Evolutionary conservation across 2,113 vertebrate genomes (phyloP).

Genomic region (Chaetops frenatus): DNA sequence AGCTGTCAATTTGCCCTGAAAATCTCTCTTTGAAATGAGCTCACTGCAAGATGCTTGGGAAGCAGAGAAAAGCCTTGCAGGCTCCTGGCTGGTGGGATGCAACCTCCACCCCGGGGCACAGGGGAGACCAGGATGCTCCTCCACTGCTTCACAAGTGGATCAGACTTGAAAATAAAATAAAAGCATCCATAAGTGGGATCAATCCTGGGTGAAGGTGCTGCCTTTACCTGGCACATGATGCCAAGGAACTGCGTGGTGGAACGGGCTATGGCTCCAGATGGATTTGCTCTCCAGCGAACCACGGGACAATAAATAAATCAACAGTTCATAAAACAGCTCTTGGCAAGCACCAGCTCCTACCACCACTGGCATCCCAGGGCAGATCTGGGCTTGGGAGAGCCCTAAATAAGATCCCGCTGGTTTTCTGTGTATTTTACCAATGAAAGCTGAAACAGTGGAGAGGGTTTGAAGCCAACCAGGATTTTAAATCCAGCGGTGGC

Average conservation of each 20-base stretch:
- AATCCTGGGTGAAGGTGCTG: background rate
- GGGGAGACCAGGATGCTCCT: background rate
- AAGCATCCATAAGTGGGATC: background rate
- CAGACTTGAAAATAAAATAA: background rate
- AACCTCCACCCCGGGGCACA: fast-evolving
- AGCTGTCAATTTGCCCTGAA: constrained; percentile 23
- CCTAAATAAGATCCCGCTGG: background rate
- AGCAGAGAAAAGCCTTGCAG: background rate
- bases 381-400: background rate
- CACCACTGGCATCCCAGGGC: background rate
- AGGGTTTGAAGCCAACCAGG: background rate
- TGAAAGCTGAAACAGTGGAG: background rate
- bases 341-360: background rate
- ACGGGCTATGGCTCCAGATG: fast-evolving
- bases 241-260: fast-evolving
- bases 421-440: background rate
- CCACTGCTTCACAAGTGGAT: background rate
- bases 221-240: background rate
- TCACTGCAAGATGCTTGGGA: background rate
- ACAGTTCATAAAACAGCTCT: background rate
- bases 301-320: background rate
- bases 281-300: background rate
- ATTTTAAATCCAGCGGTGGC: background rate
- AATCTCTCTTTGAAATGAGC: background rate
- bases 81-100: background rate